Conservation (phyloP, 1,140 invertebrate genomes). For the Drosophila malerkotliana region DNA sequence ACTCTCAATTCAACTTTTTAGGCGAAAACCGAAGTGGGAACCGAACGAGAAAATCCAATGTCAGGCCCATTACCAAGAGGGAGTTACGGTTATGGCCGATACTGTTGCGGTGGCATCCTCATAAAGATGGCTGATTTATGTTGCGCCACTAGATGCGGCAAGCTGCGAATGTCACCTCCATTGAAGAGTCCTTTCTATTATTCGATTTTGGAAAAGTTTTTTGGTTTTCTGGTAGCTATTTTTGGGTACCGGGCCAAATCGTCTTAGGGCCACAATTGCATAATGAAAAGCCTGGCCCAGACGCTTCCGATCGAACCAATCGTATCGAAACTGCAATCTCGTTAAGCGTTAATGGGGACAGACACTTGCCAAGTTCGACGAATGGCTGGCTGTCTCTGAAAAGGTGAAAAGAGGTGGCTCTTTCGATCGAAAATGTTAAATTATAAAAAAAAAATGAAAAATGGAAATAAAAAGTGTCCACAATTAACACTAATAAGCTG, state of each 20-base stretch:
- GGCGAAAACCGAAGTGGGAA: slow-evolving; percentile 12
- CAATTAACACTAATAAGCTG: slow-evolving; percentile 57
- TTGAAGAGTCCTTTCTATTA: neutral
- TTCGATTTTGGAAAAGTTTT: neutral
- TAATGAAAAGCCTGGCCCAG: slow-evolving; percentile 27
- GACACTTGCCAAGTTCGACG: slow-evolving; percentile 31
- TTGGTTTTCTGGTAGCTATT: slow-evolving; percentile 4
- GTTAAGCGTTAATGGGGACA: slow-evolving; percentile 67
- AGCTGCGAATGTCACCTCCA: neutral
- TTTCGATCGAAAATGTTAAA: neutral
- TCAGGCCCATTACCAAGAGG: neutral
- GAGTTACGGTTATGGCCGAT: slow-evolving; percentile 13
- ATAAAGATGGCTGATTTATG: slow-evolving; percentile 41
- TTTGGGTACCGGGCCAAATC: slow-evolving; percentile 31
- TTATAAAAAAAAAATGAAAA: slow-evolving; percentile 12
- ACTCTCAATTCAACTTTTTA: neutral
- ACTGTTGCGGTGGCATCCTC: slow-evolving; percentile 7
- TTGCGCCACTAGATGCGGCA: slow-evolving; percentile 14
- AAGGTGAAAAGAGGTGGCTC: slow-evolving; percentile 10
- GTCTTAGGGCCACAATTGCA: slow-evolving; percentile 30
- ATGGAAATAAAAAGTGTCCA: slow-evolving; percentile 44
- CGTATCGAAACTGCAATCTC: slow-evolving; percentile 50
- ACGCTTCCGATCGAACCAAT: neutral
- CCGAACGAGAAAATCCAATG: neutral
- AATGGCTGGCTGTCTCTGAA: neutral